Evolutionary conservation across 2,797 vertebrate species (phyloP).

Genomic region (Rhinogobio ventralis): DNA sequence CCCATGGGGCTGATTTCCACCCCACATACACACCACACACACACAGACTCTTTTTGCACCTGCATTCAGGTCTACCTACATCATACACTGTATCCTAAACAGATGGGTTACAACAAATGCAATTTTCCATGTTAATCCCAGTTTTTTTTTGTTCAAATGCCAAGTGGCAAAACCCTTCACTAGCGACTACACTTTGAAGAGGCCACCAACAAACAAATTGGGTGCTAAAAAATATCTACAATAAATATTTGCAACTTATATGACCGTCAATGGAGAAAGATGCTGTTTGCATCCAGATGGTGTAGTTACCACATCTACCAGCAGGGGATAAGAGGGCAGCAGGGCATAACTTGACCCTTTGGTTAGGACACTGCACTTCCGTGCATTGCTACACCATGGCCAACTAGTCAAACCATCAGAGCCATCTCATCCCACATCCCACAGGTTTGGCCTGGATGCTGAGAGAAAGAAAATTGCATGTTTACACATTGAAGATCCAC

Average conservation of each 20-base stretch:
- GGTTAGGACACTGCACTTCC: not conserved
- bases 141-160: not conserved
- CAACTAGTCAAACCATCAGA: slow-evolving; percentile 21
- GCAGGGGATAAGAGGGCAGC: not conserved
- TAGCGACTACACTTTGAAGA: not conserved
- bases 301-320: not conserved
- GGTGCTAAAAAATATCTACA: not conserved
- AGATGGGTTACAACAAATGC: not conserved
- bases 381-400: not conserved
- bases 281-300: not conserved
- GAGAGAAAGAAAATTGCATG: slow-evolving; percentile 26
- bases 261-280: not conserved
- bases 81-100: not conserved
- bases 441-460: slow-evolving; percentile 11
- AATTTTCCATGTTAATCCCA: not conserved
- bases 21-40: slow-evolving; percentile 35
- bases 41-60: slow-evolving; percentile 34
- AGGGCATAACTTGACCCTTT: not conserved
- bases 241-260: not conserved
- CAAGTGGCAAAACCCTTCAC: not conserved
- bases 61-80: slow-evolving; percentile 8
- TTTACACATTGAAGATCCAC: slow-evolving; percentile 7
- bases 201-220: not conserved
- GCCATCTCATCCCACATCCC: slow-evolving; percentile 29
- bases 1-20: slow-evolving; percentile 54